A percentile compares a stretch with the other conserved stretches of the same genome.
These are phyloP conservation scores for Diglossa cyanea DNA, from an alignment of 2,797 vertebrate species.

Conservation along the genomic window DNA sequence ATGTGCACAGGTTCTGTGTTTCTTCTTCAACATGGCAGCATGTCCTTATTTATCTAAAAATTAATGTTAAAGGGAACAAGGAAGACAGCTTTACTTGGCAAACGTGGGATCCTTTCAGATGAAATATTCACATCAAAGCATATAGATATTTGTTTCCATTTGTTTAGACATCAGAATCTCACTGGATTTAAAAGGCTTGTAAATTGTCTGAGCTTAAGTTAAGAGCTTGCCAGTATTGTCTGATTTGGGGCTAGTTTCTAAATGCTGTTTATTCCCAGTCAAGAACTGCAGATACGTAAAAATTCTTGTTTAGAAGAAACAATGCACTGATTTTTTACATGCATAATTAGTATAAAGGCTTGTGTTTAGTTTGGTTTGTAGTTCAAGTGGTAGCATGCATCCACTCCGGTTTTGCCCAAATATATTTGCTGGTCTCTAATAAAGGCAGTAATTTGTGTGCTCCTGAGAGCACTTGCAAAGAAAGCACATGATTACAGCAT, in stretches of 20 bases:
- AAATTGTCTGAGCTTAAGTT: neutral
- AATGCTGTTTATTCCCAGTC: neutral
- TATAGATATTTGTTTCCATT: slow-evolving; percentile 28
- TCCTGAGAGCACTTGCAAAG: neutral
- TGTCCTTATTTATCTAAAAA: neutral
- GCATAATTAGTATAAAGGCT: neutral
- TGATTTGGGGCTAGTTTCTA: neutral
- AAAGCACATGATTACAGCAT: neutral
- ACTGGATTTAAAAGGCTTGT: neutral
- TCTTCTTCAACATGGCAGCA: neutral
- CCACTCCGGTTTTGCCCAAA: neutral
- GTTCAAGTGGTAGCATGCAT: neutral
- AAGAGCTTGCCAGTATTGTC: neutral
- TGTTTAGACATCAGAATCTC: slow-evolving; percentile 29
- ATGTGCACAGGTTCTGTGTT: neutral
- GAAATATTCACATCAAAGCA: neutral
- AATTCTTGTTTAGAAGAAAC: neutral
- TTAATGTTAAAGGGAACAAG: neutral
- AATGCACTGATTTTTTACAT: neutral
- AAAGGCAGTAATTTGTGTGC: neutral
- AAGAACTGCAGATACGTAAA: neutral
- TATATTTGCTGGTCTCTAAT: neutral
- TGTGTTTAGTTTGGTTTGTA: neutral
- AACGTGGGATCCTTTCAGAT: neutral
- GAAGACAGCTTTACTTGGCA: neutral